Evolutionary conservation across 1,140 invertebrate species (phyloP), one percentile per base, ranked within the genome.

Genomic region (Diabrotica undecimpunctata): DNA sequence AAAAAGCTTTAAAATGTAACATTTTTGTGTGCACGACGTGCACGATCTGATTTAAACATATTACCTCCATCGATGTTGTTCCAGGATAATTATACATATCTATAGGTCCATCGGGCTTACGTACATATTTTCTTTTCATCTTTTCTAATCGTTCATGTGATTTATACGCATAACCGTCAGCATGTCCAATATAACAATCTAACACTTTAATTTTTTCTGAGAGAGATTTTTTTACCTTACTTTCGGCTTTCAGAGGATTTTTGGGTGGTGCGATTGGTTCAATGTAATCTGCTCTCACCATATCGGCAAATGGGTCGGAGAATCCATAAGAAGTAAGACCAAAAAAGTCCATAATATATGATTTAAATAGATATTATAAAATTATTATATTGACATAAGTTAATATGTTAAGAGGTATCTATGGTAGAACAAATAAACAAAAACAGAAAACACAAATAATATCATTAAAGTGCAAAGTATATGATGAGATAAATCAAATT

Each of bases 151-250:
- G 62, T 51, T 73, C 68, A 41, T 67, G 64, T 6, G 74, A 75
- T 57, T 66, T 69, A 63, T 76, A 76, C 0, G 75, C 67, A 55
- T 72, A 75, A 12, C 75, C 75, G 64, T 76, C 72, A 3, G 68
- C 66, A 41, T 52, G 52, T 11, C 75, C 75, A 59, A 74, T 61
- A 52, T 76, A 75, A 55, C 72, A 68, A 54, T 76, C 75, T 7
- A 75, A 12, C 51, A 73, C 70, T 36, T 66, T 66, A 4, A 75
- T 67, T 56, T 58, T 62, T 54, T 74, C 72, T 14, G 61, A 66
- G 60, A 76, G 73, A 8, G 56, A 65, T n/a, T 60, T 11, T 41
- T 62, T 51, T 0, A 52, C 51, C 12, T 62, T 53, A 11, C 37
- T 54, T 52, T 59, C 46, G 7, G 14, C 46, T 54, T 53, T 55